phyloP scores from a whole-genome alignment of 2,797 vertebrate species.

The Halcyon chelicuti region DNA sequence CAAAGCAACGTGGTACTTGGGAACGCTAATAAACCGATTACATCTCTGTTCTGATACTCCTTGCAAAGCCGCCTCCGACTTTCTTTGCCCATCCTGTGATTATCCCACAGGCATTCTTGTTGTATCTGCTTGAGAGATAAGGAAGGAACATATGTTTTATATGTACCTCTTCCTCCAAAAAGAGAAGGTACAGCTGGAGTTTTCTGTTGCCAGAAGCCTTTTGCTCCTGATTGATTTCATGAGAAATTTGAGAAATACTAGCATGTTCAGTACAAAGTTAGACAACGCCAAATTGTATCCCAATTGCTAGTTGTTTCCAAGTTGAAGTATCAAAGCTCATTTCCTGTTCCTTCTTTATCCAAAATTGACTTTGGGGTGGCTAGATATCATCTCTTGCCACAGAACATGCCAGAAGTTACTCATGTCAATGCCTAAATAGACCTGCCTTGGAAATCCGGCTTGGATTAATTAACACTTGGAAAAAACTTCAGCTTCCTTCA shows the following conservation, averaged over 20 bases:
- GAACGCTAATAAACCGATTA: neutral
- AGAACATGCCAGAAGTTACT: neutral
- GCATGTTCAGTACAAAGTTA: neutral
- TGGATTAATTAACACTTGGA: neutral
- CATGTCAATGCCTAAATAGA: neutral
- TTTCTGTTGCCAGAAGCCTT: neutral
- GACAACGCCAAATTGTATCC: neutral
- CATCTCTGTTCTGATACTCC: neutral
- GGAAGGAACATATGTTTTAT: neutral
- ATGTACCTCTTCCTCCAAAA: neutral
- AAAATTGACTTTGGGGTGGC: neutral
- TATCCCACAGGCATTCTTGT: neutral
- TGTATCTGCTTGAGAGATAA: neutral
- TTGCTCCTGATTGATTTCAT: rapidly evolving
- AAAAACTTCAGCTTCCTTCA: neutral
- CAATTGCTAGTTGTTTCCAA: neutral
- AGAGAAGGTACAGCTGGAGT: neutral
- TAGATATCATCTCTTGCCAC: neutral
- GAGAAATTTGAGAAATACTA: neutral
- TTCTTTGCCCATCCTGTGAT: neutral
- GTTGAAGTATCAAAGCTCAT: neutral
- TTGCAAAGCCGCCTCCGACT: neutral
- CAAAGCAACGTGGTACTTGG: neutral
- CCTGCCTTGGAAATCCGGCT: neutral
- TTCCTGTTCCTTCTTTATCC: neutral